Percentiles rank a stretch among this genome's conserved stretches.
phyloP scores from a whole-genome alignment of 2,888 invertebrate genomes.

The Ormyrus thymus region DNA sequence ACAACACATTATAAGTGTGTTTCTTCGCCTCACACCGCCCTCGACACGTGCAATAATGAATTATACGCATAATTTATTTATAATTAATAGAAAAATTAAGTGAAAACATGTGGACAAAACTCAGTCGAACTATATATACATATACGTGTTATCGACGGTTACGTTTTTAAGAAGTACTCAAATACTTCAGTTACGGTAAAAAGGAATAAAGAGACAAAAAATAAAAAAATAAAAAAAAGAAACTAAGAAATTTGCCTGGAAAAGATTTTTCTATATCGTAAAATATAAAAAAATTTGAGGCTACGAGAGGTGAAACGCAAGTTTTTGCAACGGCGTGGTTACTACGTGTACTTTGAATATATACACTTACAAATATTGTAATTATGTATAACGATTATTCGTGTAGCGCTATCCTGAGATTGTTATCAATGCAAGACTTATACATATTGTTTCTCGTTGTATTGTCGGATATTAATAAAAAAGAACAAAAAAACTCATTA shows the following conservation, averaged over 20 bases:
- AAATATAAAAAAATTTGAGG: constrained; percentile 24
- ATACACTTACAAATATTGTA: constrained; percentile 56
- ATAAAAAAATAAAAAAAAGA: constrained; percentile 19
- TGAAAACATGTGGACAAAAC: constrained; percentile 1
- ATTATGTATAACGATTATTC: constrained; percentile 59
- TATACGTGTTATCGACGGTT: constrained; percentile 49
- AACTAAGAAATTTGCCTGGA: constrained; percentile 43
- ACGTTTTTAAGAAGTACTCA: constrained; percentile 45
- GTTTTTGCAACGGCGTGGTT: constrained; percentile 54
- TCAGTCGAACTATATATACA: constrained; percentile 46
- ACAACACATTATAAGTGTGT: constrained; percentile 59
- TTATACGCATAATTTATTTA: constrained; percentile 49
- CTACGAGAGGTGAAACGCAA: constrained; percentile 45
- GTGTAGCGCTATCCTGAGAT: constrained; percentile 66
- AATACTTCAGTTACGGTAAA: background rate
- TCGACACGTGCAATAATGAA: constrained; percentile 49
- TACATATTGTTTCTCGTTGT: constrained; percentile 71
- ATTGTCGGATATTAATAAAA: constrained; percentile 68
- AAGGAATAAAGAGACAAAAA: background rate
- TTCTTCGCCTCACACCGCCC: constrained; percentile 54
- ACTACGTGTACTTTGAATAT: constrained; percentile 57
- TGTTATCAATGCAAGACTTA: constrained; percentile 69
- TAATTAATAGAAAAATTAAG: constrained; percentile 30
- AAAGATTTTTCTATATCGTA: constrained; percentile 55
- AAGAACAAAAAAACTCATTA: constrained; percentile 48